These are phyloP conservation scores for Pachyseris speciosa DNA, from an alignment of 64 coral and sea anemone genomes.

Conservation along the genomic window DNA sequence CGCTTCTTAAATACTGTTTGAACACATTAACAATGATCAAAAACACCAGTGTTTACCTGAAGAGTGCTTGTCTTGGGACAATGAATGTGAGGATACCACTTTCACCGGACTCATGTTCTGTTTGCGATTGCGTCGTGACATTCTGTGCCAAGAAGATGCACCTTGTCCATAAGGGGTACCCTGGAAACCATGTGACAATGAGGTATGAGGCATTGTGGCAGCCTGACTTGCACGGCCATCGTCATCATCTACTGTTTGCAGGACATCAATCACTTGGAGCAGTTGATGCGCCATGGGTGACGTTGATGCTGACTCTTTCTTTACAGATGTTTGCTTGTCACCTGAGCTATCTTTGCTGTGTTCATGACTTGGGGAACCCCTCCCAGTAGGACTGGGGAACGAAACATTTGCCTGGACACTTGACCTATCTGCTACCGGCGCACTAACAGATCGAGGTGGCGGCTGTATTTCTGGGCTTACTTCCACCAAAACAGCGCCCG, in stretches of 20 bases:
- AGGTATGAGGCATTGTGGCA: neutral
- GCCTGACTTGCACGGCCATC: neutral
- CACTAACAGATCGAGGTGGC: neutral
- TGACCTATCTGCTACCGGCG: neutral
- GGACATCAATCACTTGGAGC: slow-evolving; percentile 72
- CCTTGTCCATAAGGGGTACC: neutral
- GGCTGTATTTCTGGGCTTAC: slow-evolving; percentile 10
- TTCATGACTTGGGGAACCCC: neutral
- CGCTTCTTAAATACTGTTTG: too few species aligned
- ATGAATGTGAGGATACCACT: neutral
- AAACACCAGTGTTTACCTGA: neutral
- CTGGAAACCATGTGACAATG: slow-evolving; percentile 2
- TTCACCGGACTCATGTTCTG: slow-evolving; percentile 65
- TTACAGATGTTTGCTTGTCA: neutral
- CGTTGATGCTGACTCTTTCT: slow-evolving; percentile 37
- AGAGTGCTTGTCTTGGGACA: neutral
- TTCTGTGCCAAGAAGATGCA: neutral
- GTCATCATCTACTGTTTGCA: slow-evolving; percentile 67
- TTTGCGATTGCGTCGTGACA: slow-evolving; percentile 44
- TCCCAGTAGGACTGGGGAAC: neutral
- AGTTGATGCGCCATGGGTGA: slow-evolving; percentile 70
- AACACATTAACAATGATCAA: too few species aligned
- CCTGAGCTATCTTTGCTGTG: slow-evolving; percentile 1
- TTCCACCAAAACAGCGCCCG: neutral
- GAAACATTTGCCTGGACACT: neutral